Evolutionary conservation across 2,113 vertebrate genomes (phyloP), one percentile per base, ranked within the genome.

Genomic region (Damaliscus lunatus): DNA sequence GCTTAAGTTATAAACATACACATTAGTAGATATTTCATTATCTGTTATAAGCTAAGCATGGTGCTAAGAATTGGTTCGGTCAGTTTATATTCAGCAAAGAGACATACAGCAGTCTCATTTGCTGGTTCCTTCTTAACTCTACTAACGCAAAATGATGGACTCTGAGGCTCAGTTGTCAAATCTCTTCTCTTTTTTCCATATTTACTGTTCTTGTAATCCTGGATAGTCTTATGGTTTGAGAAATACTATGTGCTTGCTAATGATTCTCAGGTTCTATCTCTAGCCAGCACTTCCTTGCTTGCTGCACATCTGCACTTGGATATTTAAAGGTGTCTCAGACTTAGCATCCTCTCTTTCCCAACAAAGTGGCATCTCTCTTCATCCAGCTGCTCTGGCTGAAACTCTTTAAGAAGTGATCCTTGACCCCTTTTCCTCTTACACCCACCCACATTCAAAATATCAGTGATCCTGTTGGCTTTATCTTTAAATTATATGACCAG

Each of bases 321-420:
- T 81, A 55, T 71, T 12, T 85, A 80, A 80, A 33, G 64, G 10
- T 13, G 31, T 86, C 40, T 87, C 33, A 90, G 27, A 91, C n/a
- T 92, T 93, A 59, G 29, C 64, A 52, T 80, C 36, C 86, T 31
- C 7, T 23, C 10, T 93, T 67, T 31, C 25, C 17, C 21, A 88
- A 7, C 7, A 82, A 95, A 96, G 46, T 94, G 82, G 27, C 87
- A 84, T 62, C 50, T 91, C n/a, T 95, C 6, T 95, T 95, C 57
- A n/a, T 46, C 31, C 6, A 55, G 3, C 36, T 91, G 48, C 55
- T 87, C 55, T 87, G 60, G 60, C 53, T 88, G 36, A 82, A 94
- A 90, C 40, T 64, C 77, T 62, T 50, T 50, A 43, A 77, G 48
- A 90, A 89, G 21, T 78, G 11, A 19, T 89, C 43, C 48, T 83